Base-by-base conservation (phyloP, 2,888 invertebrate species). In the Diloba caeruleocephala region DNA sequence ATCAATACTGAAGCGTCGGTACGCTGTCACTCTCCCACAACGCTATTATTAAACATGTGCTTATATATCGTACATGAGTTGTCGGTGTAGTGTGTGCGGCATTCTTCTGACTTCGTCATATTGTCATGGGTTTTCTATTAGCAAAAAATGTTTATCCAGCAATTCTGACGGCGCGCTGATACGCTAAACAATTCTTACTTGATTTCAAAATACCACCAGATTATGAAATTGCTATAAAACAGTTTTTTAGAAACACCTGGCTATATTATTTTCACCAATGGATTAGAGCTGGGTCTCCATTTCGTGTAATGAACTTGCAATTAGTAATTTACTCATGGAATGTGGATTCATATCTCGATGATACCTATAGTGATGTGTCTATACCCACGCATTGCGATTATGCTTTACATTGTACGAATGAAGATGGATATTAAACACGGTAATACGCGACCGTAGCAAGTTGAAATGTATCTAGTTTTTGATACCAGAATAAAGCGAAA, bases 41-140 rank as follows among this genome's bases (percentile, higher is more conserved):
- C 56, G 76, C 90, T 92, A 91, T 86, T 90, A 89, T 90, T 92
- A 92, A 87, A 82, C 79, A 67, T 70, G 51, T 63, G 53, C 68
- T 69, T 72, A 64, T 68, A 68, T 63, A 71, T n/a, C n/a, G 64
- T 71, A 61, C 49, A 51, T 71, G 59, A 65, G 45, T 59, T 53
- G 58, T 61, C 49, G 59, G 44, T 63, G 44, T 65, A 60, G 70
- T 81, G 81, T 82, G 81, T 81, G 79, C 60, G 76, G 77, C 77
- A 82, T 83, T 79, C 78, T 81, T 84, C 76, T 78, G 57, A 69
- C 78, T 71, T 73, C 73, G 63, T 72, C 74, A 66, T 68, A 74
- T 78, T 74, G 75, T 74, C 71, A 68, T 54, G 73, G n/a, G 15
- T 53, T 68, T 57, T 48, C 21, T 68, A 48, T 60, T 51, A 59